Conservation (phyloP, 1,140 invertebrate species). For the Caenorhabditis latens region DNA sequence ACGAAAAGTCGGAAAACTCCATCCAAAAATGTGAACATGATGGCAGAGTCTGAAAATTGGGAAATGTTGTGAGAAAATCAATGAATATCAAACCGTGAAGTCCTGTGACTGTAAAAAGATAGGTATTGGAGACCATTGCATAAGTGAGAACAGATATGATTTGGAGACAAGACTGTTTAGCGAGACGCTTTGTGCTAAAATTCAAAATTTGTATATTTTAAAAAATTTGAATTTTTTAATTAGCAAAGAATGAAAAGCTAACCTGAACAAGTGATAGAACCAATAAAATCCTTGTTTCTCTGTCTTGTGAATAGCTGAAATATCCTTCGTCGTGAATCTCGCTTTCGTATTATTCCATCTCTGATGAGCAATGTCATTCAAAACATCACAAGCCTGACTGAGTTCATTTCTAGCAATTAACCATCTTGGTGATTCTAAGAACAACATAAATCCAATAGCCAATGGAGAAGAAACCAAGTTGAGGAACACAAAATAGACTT, state of each 20-base stretch:
- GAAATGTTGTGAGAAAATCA: neutral
- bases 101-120: constrained; percentile 68
- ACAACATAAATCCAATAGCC: constrained; percentile 74
- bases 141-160: constrained; percentile 74
- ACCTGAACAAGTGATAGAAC: constrained; percentile 74
- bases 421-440: constrained; percentile 72
- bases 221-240: neutral
- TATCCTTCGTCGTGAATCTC: constrained; percentile 69
- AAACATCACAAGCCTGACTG: constrained; percentile 71
- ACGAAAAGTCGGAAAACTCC: constrained; percentile 71
- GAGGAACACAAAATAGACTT: constrained; percentile 73
- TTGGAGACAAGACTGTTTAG: constrained; percentile 74
- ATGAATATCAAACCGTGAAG: constrained; percentile 62
- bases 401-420: constrained; percentile 71
- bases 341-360: constrained; percentile 75
- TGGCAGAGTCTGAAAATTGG: constrained; percentile 55
- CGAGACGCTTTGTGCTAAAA: constrained; percentile 66
- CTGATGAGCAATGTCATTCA: constrained; percentile 74
- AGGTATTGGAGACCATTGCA: constrained; percentile 71
- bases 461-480: constrained; percentile 72
- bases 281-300: constrained; percentile 68
- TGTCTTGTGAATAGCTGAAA: constrained; percentile 67
- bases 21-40: constrained; percentile 71
- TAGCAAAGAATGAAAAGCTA: neutral
- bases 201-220: neutral